Evolutionary conservation across 2,888 invertebrate species (phyloP).

Genomic region (Lasioglossum villosulum): DNA sequence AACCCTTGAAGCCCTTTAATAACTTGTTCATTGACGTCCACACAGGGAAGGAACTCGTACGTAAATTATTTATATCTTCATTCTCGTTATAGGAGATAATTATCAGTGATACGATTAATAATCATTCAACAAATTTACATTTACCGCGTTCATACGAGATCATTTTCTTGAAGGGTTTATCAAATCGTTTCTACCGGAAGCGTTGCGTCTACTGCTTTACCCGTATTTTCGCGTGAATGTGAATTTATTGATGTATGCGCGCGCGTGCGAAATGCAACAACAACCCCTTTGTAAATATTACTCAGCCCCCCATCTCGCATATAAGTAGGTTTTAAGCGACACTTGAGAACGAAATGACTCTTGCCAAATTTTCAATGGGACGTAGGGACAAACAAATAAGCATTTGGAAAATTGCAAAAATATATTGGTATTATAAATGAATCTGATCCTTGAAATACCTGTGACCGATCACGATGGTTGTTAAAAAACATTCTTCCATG

Average conservation of each 20-base stretch:
- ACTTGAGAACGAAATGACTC: conserved; percentile 79
- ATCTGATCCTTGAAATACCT: conserved; percentile 36
- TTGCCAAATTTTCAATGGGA: conserved; percentile 83
- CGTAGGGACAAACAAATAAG: conserved; percentile 78
- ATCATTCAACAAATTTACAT: background rate
- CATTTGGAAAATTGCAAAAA: conserved; percentile 81
- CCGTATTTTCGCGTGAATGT: conserved; percentile 21
- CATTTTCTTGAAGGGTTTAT: background rate
- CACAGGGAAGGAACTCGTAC: background rate
- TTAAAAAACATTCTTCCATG: background rate
- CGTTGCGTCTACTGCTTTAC: conserved; percentile 43
- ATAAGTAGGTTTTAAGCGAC: conserved; percentile 76
- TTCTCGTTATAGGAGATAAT: background rate
- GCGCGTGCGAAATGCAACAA: conserved; percentile 73
- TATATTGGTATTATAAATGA: conserved; percentile 84
- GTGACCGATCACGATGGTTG: conserved; percentile 1
- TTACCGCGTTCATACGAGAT: background rate
- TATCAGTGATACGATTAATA: background rate
- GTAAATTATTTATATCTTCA: background rate
- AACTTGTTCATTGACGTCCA: background rate
- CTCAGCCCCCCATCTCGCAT: conserved; percentile 68
- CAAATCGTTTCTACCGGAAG: conserved; percentile 19
- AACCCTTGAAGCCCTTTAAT: conserved; percentile 5
- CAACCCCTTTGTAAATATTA: conserved; percentile 79
- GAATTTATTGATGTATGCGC: conserved; percentile 62